A percentile compares a stretch with the other conserved stretches of the same genome.
Evolutionary conservation across 2,797 vertebrate species (phyloP).

Genomic region (Miichthys miiuy): DNA sequence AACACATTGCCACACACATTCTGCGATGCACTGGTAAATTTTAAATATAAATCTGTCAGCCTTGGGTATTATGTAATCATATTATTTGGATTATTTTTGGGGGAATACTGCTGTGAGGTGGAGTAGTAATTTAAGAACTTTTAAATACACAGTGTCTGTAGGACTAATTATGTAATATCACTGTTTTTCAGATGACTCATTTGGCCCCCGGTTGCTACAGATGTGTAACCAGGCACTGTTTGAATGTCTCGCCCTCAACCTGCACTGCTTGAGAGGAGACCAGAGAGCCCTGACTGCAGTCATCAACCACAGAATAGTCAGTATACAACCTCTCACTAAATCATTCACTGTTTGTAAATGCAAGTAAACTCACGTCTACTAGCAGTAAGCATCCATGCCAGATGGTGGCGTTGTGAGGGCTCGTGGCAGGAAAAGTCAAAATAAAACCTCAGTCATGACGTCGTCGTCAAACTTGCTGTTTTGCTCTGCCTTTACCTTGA

Average conservation of each 20-base stretch:
- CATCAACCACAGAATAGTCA: slow-evolving; percentile 95
- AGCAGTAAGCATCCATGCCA: neutral
- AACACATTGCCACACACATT: slow-evolving; percentile 90
- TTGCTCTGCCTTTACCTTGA: neutral
- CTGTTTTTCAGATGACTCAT: slow-evolving; percentile 87
- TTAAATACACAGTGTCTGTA: neutral
- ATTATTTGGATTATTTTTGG: neutral
- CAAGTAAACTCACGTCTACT: neutral
- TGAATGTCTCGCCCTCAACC: slow-evolving; percentile 93
- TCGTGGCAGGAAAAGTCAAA: neutral
- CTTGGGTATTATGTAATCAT: too few species aligned
- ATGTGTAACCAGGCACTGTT: slow-evolving; percentile 94
- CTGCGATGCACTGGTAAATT: slow-evolving; percentile 89
- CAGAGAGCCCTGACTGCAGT: slow-evolving; percentile 91
- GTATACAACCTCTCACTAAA: slow-evolving; percentile 51
- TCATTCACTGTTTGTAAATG: neutral
- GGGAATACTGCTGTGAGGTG: neutral
- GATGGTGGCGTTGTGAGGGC: neutral
- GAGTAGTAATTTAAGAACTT: neutral
- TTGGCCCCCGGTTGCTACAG: slow-evolving; percentile 90
- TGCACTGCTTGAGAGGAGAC: slow-evolving; percentile 92
- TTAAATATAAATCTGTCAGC: neutral
- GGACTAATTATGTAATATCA: neutral
- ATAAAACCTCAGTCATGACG: neutral
- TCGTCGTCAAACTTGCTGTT: neutral